Percentiles rank a stretch among this genome's conserved stretches.
These are phyloP conservation scores for Macquaria australasica DNA, from an alignment of 2,113 vertebrate genomes.

Conservation along the genomic window DNA sequence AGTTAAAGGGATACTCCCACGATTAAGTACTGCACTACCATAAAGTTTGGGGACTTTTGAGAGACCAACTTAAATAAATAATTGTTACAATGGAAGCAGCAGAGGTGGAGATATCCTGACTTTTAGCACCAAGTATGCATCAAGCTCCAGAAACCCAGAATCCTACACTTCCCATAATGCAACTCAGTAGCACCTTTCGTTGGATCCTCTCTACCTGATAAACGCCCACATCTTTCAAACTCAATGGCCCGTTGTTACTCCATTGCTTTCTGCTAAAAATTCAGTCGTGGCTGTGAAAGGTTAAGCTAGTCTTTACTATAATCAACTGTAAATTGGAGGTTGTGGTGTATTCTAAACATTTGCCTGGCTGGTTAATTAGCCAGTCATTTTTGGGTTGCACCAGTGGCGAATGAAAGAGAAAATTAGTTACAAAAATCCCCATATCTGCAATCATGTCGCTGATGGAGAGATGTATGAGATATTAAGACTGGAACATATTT, in stretches of 20 bases:
- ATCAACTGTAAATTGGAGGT: not conserved
- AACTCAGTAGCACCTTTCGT: not conserved
- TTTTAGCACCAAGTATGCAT: not conserved
- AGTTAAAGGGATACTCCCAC: not conserved
- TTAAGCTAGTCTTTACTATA: not conserved
- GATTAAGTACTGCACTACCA: not conserved
- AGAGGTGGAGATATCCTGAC: not conserved
- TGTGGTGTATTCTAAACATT: not conserved
- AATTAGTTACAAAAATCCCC: not conserved
- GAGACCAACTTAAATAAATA: not conserved
- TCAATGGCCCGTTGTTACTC: not conserved
- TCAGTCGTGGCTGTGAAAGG: not conserved
- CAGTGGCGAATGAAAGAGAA: too few relatives aligned
- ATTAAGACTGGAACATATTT: not conserved
- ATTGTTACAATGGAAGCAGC: not conserved
- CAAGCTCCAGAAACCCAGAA: not conserved
- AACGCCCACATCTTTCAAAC: not conserved
- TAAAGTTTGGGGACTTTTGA: not conserved
- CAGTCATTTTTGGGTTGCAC: not conserved
- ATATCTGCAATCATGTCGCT: not conserved
- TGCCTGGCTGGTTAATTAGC: not conserved
- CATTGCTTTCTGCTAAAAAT: not conserved
- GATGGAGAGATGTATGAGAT: not conserved
- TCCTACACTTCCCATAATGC: conserved; percentile 7
- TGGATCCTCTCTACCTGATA: not conserved